Base-by-base conservation (phyloP, 2,888 invertebrate genomes). In the Drosophila planitibia region DNA sequence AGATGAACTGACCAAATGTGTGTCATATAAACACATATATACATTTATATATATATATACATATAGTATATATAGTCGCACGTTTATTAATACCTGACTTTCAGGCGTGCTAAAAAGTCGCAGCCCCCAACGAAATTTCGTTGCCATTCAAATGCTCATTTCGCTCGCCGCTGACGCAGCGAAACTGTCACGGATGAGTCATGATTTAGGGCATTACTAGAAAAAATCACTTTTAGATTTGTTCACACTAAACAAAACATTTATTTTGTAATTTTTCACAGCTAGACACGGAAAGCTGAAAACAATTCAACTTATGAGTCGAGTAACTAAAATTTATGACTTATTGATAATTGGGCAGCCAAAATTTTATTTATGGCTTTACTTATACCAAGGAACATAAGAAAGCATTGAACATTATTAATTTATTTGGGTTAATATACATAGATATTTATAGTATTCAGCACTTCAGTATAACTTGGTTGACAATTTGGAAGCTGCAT, bases 1-100 rank as follows among this genome's bases (percentile, higher is more conserved):
- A 67, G 57, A 59, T 68, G 64, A 82, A 83, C 69, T 73, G 83
- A 70, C 22, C 55, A 70, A 67, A 74, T 79, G 69, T 81, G 76
- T 80, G 76, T 74, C 81, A 79, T 68, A 68, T 39, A 55, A 35
- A 55, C 19, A 55, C 37, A 22, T 3, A 5, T 14, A 3, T 22
- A 32, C 4, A 79, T n/a, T n/a, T 14, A 52, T 32, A 19, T 2
- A 16, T 16, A 35, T 10, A 16, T 3, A 3, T 30, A 16, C 3
- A 35, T 4, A 19, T 25, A 28, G 51, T 30, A 51, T 52, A 30
- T 44, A 44, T 68, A 54, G 75, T 64, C 71, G 81, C 82, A 61
- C 72, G 82, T 85, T 79, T 81, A 83, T 86, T 79, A 83, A 87
- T 87, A 85, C 76, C 80, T 78, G 82, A 78, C 80, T 74, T 74